Base-by-base conservation (phyloP, 2,888 invertebrate genomes). In the Osmoderma eremita region DNA sequence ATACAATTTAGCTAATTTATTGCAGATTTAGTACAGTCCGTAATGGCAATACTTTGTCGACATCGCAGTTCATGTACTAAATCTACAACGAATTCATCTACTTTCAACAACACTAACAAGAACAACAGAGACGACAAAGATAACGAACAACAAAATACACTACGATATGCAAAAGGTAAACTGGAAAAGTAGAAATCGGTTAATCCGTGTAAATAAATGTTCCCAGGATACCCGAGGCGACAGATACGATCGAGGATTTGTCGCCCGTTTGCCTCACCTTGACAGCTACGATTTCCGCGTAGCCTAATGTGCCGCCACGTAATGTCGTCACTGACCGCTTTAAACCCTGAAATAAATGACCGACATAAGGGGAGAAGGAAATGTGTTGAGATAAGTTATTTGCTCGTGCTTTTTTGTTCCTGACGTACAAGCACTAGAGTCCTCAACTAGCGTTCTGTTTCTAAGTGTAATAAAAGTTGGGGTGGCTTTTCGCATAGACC, bases 241-340 rank as follows among this genome's bases (percentile, higher is more conserved):
- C 17, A 56, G 38, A 30, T 13, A 42, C 13, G 24, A 24, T 24
- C 4, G 22, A 42, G 12, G 45, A 30, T 45, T 42, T 45, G 58
- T 24, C 42, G 30, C 30, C 58, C 13, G 13, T 58, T 22, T 20
- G 24, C 30, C 78, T 80, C 92, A 96, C 96, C 96, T 97, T 96
- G 78, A 97, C 93, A 83, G 96, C 96, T 83, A 97, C 95, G 86
- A 96, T 95, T 89, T 96, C 96, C 76, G 96, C 95, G 86, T 92
- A 93, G 81, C 93, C 93, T 82, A 93, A 86, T 72, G 92, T 91
- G 78, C 93, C 93, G 81, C 93, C 92, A 80, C 92, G 90, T 84
- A 94, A 88, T 83, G 94, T 92, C 84, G 92, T 93, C 86, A 96
- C 94, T 75, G 95, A 95, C 84, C 96, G 88, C 88, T 96, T 96